Evolutionary conservation across 1,140 invertebrate genomes (phyloP), one percentile per base, ranked within the genome.

Genomic region (Gonioctena quinquepunctata): DNA sequence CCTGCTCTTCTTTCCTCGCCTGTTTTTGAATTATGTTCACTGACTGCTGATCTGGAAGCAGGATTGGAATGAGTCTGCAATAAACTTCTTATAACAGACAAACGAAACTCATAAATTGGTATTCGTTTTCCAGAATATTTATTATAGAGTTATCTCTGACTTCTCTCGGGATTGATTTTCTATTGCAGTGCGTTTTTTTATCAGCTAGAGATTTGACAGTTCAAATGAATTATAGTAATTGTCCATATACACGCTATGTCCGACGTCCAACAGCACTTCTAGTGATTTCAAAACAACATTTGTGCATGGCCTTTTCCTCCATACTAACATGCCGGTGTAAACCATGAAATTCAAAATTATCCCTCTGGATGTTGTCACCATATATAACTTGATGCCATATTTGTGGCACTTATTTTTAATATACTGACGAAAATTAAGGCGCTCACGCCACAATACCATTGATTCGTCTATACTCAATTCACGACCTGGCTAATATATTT

Each of bases 321-420:
- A 68, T 65, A 54, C 49, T 70, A 60, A 48, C 67, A 56, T 26
- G 2, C 72, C 74, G 13, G 68, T 70, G 65, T 79, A 77, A 21
- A 80, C 60, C 26, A 71, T 69, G 62, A 75, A 78, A 42, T 71
- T 77, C 26, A 76, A 70, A 28, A 80, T 68, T 2, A 73, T 59
- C 65, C 79, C 82, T 70, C 77, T 74, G 1, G 77, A 75, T 57
- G 76, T 76, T 59, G 79, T 75, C 7, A 86, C 66, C 68, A 82
- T 80, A 68, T 81, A 81, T 13, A 84, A 42, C 8, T 28, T 28
- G 27, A 83, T 78, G 0, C 82, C 82, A 73, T 83, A 82, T 77
- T 82, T 81, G 70, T 83, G 80, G 1, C 70, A 28, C 73, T 82
- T 84, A 16, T 75, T 72, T 67, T 80, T 77, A 27, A 82, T 78